Evolutionary conservation across 2,888 invertebrate genomes (phyloP), one percentile per base, ranked within the genome.

Genomic region (Carabus problematicus): DNA sequence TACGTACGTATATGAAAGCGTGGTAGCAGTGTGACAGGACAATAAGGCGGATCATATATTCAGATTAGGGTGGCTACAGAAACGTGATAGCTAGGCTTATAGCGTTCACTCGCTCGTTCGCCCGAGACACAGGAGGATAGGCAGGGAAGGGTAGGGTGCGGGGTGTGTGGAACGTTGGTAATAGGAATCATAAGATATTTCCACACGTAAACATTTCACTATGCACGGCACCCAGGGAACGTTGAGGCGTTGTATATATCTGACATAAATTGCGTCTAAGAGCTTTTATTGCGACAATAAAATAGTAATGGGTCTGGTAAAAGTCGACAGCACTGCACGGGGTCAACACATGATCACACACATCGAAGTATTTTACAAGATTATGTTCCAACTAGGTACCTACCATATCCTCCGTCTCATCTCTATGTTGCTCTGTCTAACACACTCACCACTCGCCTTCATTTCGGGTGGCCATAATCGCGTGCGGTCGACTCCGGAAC

Each of bases 21-120:
- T 75, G 74, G 75, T 75, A 75, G 76, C 76, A 74, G 43, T 70
- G 72, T 72, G 71, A 72, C 73, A 76, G 77, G 77, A 80, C 79
- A 80, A 80, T 80, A 80, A 79, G 79, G 77, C 76, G 77, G 76
- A 78, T 78, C 80, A 78, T 80, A 80, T 79, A 80, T 80, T 79
- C 79, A 80, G 80, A 80, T 80, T 80, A 80, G 78, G 78, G 76
- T 45, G 59, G 77, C 77, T n/a, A n/a, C n/a, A n/a, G n/a, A n/a
- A n/a, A n/a, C 73, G 74, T 76, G 78, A 78, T 79, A 78, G 77
- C 77, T 76, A 75, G 76, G 76, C 78, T 76, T 77, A 56, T 16
- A 42, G 45, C 29, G 64, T 39, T 29, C 18, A 66, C 47, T 66
- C 66, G 40, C 56, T 76, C 76, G 77, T 72, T 73, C 29, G 75